These are phyloP conservation scores for Whitmania pigra DNA, from an alignment of 1,140 invertebrate genomes.

Conservation along the genomic window DNA sequence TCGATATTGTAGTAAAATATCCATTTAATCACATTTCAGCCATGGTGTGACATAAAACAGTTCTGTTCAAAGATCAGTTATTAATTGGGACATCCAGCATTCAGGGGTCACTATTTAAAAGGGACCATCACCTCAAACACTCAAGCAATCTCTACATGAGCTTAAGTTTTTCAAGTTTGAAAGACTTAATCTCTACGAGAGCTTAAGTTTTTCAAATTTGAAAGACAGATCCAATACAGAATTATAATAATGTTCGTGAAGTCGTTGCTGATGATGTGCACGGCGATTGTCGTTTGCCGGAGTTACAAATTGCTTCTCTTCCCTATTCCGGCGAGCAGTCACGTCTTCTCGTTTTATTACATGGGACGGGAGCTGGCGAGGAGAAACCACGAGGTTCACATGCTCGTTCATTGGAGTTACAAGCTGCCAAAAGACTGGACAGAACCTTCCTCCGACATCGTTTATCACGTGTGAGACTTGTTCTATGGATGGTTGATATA, in stretches of 20 bases:
- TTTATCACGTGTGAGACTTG: background rate
- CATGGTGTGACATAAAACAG: too few relatives aligned
- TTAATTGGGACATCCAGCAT: too few relatives aligned
- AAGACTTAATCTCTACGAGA: background rate
- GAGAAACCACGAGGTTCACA: conserved; percentile 5
- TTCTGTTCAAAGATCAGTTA: too few relatives aligned
- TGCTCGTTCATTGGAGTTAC: background rate
- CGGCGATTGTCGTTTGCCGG: background rate
- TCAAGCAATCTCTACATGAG: background rate
- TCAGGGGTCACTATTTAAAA: background rate
- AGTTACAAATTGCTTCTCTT: background rate
- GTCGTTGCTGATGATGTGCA: too few relatives aligned
- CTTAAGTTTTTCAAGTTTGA: background rate
- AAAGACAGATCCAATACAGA: background rate
- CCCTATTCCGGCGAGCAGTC: background rate
- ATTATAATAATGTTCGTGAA: too few relatives aligned
- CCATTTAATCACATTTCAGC: too few relatives aligned
- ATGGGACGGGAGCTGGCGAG: background rate
- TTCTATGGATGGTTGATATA: background rate
- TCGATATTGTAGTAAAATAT: too few relatives aligned
- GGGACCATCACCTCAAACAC: background rate
- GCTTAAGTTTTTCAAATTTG: background rate
- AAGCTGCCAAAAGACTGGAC: background rate
- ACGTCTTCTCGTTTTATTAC: conserved; percentile 3
- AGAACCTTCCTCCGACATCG: background rate